Percentiles rank a stretch among this genome's conserved stretches.
Conservation (phyloP, 2,113 vertebrate species). For the Kryptolebias marmoratus region DNA sequence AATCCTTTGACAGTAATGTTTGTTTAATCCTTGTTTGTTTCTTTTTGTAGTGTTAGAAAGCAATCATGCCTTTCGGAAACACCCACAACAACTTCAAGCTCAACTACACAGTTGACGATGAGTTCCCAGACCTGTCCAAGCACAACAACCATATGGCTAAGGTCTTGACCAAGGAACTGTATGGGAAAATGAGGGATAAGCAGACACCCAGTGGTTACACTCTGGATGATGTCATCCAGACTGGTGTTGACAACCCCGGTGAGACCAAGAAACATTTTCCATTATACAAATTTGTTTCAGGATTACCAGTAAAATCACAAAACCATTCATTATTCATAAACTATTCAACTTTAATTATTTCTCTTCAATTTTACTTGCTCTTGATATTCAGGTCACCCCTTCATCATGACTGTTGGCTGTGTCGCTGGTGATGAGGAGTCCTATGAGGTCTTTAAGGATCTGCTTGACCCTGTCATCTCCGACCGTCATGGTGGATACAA, state of each 20-base stretch:
- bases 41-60: slow-evolving; percentile 68
- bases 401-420: slow-evolving; percentile 96
- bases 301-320: rapidly evolving
- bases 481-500: slow-evolving; percentile 94
- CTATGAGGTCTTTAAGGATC: slow-evolving; percentile 89
- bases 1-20: background rate
- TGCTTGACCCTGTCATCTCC: slow-evolving; percentile 89
- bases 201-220: slow-evolving; percentile 92
- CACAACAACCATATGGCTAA: slow-evolving; percentile 99
- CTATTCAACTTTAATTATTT: background rate
- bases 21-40: background rate
- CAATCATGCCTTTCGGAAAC: slow-evolving; percentile 90
- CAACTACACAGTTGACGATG: slow-evolving; percentile 87
- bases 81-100: slow-evolving; percentile 96
- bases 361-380: background rate
- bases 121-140: slow-evolving; percentile 86
- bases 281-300: background rate
- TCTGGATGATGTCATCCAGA: slow-evolving; percentile 91
- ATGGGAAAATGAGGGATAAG: slow-evolving; percentile 89
- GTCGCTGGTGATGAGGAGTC: slow-evolving; percentile 93
- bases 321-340: background rate
- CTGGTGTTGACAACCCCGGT: slow-evolving; percentile 95
- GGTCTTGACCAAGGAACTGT: slow-evolving; percentile 84
- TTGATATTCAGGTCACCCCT: slow-evolving; percentile 86
- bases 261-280: slow-evolving; percentile 5